Evolutionary conservation across 1,140 invertebrate species (phyloP).

Genomic region (Eubasilissa regina): DNA sequence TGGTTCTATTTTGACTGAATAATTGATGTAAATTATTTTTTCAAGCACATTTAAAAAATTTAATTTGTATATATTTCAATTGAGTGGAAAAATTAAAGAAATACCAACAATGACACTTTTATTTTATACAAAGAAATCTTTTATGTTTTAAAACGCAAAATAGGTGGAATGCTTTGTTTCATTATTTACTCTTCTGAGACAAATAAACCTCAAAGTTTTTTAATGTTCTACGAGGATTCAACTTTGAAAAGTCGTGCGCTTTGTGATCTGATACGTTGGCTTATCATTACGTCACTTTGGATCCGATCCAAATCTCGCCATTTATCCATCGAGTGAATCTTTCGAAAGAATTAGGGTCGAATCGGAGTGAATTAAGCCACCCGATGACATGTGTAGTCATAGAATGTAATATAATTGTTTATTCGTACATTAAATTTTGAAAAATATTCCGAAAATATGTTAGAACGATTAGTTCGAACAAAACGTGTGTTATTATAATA

Average conservation of each 20-base stretch:
- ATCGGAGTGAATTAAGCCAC: background rate
- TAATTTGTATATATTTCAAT: no score
- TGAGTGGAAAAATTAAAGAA: no score
- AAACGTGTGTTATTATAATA: no score
- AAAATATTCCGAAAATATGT: no score
- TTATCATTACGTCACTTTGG: slow-evolving; percentile 23
- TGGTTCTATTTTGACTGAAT: no score
- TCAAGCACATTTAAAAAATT: no score
- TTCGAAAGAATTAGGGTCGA: slow-evolving; percentile 5
- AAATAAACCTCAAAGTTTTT: background rate
- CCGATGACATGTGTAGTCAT: background rate
- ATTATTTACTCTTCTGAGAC: background rate
- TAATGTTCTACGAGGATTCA: background rate
- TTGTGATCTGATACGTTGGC: slow-evolving; percentile 16
- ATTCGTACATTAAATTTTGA: no score
- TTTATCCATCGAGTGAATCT: slow-evolving; percentile 16
- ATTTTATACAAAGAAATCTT: background rate
- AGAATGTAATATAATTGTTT: no score
- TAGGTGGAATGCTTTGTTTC: background rate
- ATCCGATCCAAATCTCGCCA: slow-evolving; percentile 6
- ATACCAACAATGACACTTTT: background rate
- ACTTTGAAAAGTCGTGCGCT: background rate
- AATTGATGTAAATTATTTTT: no score
- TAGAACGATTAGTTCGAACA: no score
- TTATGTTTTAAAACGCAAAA: slow-evolving; percentile 1